Conservation (phyloP, 2,113 vertebrate genomes). For the Vidua chalybeata region DNA sequence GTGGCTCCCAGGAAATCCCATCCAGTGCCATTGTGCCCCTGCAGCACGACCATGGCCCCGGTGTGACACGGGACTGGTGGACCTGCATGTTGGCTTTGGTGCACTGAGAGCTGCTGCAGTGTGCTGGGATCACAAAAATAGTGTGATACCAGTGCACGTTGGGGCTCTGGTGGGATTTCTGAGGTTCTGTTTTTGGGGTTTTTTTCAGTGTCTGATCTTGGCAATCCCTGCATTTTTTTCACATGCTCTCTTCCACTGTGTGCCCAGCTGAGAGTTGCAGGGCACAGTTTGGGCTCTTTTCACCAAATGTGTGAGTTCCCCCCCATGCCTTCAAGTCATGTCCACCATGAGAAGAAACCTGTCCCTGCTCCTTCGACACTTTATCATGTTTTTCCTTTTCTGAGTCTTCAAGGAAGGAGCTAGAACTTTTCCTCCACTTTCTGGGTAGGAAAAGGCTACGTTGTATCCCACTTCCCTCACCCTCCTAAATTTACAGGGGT, state of each 20-base stretch:
- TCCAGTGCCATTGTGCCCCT: not conserved
- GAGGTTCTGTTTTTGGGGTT: not conserved
- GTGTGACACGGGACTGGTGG: rapidly evolving
- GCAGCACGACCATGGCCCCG: not conserved
- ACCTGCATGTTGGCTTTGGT: not conserved
- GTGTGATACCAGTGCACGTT: rapidly evolving
- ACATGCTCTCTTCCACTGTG: rapidly evolving
- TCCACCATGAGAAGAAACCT: not conserved
- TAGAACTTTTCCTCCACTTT: not conserved
- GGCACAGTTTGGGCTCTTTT: not conserved
- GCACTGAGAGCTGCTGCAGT: not conserved
- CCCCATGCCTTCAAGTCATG: not conserved
- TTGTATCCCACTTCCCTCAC: not conserved
- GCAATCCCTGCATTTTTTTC: not conserved
- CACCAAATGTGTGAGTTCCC: not conserved
- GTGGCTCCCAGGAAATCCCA: not conserved
- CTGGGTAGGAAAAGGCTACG: not conserved
- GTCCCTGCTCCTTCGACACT: not conserved
- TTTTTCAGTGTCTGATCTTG: not conserved
- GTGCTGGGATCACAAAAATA: not conserved
- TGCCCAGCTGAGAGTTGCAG: not conserved
- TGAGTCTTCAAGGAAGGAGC: not conserved
- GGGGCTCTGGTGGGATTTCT: not conserved
- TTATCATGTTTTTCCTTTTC: not conserved
- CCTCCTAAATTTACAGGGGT: not conserved